phyloP scores from a whole-genome alignment of 2,888 invertebrate genomes.

The Meiosimyza platycephala region DNA sequence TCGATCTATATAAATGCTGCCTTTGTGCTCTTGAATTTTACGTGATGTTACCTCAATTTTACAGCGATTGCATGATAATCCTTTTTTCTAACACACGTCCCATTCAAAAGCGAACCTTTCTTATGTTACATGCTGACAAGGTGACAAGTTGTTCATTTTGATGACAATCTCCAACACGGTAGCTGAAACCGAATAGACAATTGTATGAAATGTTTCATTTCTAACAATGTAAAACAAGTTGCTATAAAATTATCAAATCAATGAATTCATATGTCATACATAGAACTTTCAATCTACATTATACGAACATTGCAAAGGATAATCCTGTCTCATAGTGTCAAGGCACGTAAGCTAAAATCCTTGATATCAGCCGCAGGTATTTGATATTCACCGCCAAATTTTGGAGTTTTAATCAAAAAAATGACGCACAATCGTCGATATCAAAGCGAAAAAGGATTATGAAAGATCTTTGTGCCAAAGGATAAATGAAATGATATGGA shows the following conservation, averaged over 20 bases:
- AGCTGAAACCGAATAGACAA: background rate
- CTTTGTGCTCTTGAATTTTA: background rate
- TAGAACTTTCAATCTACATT: background rate
- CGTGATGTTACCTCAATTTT: constrained; percentile 6
- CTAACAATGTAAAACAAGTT: background rate
- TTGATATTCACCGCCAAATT: background rate
- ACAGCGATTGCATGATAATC: constrained; percentile 5
- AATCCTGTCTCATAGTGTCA: constrained; percentile 9
- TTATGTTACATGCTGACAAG: background rate
- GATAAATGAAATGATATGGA: too few relatives aligned
- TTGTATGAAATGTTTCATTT: background rate
- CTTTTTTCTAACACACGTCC: background rate
- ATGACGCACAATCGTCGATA: background rate
- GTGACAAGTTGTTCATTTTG: background rate
- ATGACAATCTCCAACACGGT: background rate
- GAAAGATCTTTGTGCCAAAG: too few relatives aligned
- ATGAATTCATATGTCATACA: background rate
- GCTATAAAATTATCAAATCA: background rate
- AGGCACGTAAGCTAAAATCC: constrained; percentile 13
- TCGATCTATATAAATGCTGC: background rate
- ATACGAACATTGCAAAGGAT: constrained; percentile 1
- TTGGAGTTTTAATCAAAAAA: background rate
- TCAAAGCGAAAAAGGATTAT: background rate
- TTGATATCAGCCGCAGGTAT: constrained; percentile 3
- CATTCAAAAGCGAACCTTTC: background rate